Evolutionary conservation across 2,888 invertebrate species (phyloP).

Genomic region (Bimastos eiseni): DNA sequence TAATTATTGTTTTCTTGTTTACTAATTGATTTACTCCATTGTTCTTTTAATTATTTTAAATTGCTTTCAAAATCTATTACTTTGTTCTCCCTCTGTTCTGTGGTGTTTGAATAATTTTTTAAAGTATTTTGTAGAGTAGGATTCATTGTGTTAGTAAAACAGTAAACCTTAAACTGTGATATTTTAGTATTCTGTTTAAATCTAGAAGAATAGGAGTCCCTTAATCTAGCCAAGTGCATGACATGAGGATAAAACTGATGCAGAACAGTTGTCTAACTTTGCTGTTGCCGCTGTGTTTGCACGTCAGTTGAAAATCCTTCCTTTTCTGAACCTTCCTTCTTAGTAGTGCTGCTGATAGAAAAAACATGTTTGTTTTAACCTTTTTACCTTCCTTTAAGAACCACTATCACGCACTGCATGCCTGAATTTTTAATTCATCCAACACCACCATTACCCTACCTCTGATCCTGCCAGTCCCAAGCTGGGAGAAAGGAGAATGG

Average conservation of each 20-base stretch:
- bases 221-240: no score
- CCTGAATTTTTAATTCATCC: neutral
- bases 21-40: neutral
- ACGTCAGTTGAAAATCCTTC: neutral
- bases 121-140: neutral
- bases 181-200: no score
- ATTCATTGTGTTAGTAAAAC: neutral
- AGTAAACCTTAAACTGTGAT: no score
- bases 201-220: no score
- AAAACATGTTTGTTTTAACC: no score
- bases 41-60: neutral
- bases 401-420: neutral
- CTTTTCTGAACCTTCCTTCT: neutral
- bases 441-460: neutral
- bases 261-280: neutral
- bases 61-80: no score
- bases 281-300: neutral
- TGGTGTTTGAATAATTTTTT: no score
- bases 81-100: no score
- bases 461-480: no score
- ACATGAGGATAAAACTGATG: neutral
- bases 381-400: neutral
- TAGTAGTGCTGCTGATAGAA: neutral
- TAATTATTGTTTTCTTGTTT: neutral
- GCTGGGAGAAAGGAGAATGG: no score